Base-by-base conservation (phyloP, 2,113 vertebrate genomes). In the Puffinus mauretanicus region DNA sequence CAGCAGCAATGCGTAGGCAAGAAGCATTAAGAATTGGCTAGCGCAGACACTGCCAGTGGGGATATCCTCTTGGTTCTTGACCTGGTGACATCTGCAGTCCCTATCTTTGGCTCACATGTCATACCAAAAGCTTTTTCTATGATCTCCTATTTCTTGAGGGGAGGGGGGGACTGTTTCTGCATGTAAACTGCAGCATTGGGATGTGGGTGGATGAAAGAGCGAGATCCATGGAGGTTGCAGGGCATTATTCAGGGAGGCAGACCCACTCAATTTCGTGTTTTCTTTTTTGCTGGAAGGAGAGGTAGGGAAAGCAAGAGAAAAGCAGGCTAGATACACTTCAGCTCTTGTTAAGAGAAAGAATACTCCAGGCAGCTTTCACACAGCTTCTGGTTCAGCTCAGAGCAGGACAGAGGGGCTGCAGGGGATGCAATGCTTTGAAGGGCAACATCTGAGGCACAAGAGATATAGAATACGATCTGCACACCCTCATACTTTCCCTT, bases 1-100 rank as follows among this genome's bases (percentile, higher is more conserved):
- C 73, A 27, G 42, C n/a, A 58, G 27, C 5, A 3, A 6, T 1
- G 15, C 0, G 1, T 16, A 30, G 49, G 34, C 55, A 14, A 66
- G 78, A 29, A 26, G 27, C 44, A 34, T 26, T 65, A 52, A 62
- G 30, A 83, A 60, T 1, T 55, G 30, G 16, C 64, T 51, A 49
- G 22, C 0, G 0, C 82, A 51, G 55, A 55, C 29, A 47, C 32
- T 67, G 77, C 38, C 42, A 9, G 8, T 4, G 18, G 44, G 32
- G 19, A 29, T 54, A 11, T 32, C n/a, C 67, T 70, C 55, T 51
- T 36, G n/a, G 15, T n/a, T 73, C 69, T 66, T 78, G 54, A 38
- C 38, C 16, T 26, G 10, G 44, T 58, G 90, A 54, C 42, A 87
- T 15, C 52, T 67, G 13, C 26, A 42, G 24, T 34, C 52, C 61